phyloP scores from a whole-genome alignment of 2,888 invertebrate species.

The Geophilus truncorum region DNA sequence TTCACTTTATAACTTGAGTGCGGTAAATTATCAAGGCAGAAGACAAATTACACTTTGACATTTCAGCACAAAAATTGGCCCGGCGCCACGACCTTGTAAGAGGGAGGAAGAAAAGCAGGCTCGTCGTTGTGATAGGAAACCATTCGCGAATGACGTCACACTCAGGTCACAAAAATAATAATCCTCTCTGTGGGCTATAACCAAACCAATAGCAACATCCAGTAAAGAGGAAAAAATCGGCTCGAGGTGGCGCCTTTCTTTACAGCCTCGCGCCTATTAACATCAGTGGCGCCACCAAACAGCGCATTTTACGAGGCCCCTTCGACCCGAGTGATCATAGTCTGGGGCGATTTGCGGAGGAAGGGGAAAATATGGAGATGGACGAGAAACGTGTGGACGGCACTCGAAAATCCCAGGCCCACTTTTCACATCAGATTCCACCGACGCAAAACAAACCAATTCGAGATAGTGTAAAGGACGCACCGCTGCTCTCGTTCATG shows the following conservation, averaged over 20 bases:
- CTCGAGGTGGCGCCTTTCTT: conserved; percentile 14
- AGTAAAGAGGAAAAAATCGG: not conserved
- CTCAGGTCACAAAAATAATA: conserved; percentile 4
- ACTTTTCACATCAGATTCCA: conserved; percentile 18
- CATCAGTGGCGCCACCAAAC: conserved; percentile 21
- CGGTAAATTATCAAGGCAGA: not conserved
- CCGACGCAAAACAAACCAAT: conserved; percentile 24
- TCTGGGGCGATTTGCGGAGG: not conserved
- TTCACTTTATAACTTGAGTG: not conserved
- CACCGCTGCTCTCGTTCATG: not conserved
- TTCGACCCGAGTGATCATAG: conserved; percentile 24
- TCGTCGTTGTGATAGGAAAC: not conserved
- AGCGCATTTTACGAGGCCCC: conserved; percentile 5
- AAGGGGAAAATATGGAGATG: conserved; percentile 11
- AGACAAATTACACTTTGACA: conserved; percentile 25
- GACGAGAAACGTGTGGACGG: conserved; percentile 22
- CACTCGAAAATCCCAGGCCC: conserved; percentile 17
- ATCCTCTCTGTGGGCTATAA: not conserved
- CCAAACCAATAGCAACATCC: not conserved
- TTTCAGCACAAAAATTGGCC: conserved; percentile 1
- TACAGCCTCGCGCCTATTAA: conserved; percentile 1
- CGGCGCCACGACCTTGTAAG: not conserved
- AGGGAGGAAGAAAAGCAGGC: not conserved
- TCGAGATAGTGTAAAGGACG: not conserved
- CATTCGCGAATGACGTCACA: not conserved